Evolutionary conservation across 2,888 invertebrate genomes (phyloP), one percentile per base, ranked within the genome.

Genomic region (Dicyrtomina minuta): DNA sequence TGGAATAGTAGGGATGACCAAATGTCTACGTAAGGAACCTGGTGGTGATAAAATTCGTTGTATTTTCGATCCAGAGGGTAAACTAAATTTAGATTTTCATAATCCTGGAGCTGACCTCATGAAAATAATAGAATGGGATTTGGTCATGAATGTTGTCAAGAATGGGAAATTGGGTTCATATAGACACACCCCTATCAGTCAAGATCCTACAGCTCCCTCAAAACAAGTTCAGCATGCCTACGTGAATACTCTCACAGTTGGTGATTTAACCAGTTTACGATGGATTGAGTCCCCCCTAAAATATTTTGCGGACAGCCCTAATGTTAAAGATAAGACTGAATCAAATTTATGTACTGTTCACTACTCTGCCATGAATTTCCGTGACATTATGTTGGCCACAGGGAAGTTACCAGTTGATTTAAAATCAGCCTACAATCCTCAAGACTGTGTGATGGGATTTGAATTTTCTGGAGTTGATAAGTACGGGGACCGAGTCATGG

Each of bases 301-400:
- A 84, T 66, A 56, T 27, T 17, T 20, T 15, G 22, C n/a, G n/a
- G n/a, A n/a, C n/a, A n/a, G 58, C n/a, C 33, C 55, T 39, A 41
- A 27, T 51, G 27, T 15, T 20, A 17, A 13, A 3, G n/a, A n/a
- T n/a, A n/a, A n/a, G n/a, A n/a, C n/a, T n/a, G 17, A 4, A 8
- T 24, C 26, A 12, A 33, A 27, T 33, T 56, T 56, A 8, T 56
- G 56, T n/a, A 56, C 8, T 6, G 56, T 56, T 4, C 27, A 56
- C 26, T 56, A 56, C 33, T 27, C 56, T 2, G 15, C 43, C 8
- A 24, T 60, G 43, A 98, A 97, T 83, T 97, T 96, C 87, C 88
- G 93, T 79, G 97, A 97, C 81, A 85, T 97, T 0, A 96, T 97
- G 97, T 85, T 93, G 0, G 93, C 96, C 0, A 92, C 92, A 0